Evolutionary conservation across 2,113 vertebrate genomes (phyloP).

Genomic region (Colius striatus): DNA sequence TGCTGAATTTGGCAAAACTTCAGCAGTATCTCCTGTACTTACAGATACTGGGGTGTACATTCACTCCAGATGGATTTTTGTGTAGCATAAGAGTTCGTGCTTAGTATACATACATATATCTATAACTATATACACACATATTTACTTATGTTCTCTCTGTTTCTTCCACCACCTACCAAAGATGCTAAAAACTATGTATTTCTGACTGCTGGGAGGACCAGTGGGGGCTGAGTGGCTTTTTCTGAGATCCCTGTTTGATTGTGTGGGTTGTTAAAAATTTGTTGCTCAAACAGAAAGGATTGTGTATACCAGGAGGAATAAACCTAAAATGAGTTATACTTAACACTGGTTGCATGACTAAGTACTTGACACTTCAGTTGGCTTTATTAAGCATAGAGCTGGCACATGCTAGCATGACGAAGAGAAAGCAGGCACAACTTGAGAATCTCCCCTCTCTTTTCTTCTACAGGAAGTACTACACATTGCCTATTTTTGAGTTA

Average conservation of each 20-base stretch:
- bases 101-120: background rate
- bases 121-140: background rate
- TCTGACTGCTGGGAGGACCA: background rate
- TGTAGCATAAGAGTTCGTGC: background rate
- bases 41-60: background rate
- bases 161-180: background rate
- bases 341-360: background rate
- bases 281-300: background rate
- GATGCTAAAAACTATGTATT: background rate
- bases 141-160: background rate
- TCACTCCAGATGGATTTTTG: background rate
- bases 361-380: background rate
- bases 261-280: background rate
- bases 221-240: background rate
- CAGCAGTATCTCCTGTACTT: background rate
- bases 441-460: background rate
- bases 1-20: slow-evolving; percentile 47
- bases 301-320: background rate
- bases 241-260: background rate
- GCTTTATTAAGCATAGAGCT: slow-evolving; percentile 6
- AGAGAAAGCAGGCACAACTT: background rate
- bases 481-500: slow-evolving; percentile 1
- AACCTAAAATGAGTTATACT: background rate
- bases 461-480: background rate
- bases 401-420: background rate